Evolutionary conservation across 2,888 invertebrate species (phyloP).

Genomic region (Thecocarcelia acutangulata): DNA sequence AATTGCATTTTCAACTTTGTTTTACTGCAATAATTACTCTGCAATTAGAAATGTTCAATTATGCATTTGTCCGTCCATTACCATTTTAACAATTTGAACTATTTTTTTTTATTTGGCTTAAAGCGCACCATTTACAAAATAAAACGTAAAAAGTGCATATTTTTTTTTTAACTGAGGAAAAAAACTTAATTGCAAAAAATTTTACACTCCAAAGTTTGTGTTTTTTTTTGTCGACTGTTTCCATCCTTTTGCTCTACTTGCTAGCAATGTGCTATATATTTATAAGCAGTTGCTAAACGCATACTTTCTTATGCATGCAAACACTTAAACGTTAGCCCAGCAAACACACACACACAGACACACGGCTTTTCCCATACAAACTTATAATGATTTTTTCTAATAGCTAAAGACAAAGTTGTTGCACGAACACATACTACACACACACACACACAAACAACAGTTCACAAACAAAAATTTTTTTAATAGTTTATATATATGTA

Average conservation of each 20-base stretch:
- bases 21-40: constrained; percentile 67
- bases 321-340: not conserved
- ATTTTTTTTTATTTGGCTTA: not conserved
- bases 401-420: constrained; percentile 65
- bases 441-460: not conserved
- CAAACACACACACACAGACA: constrained; percentile 4
- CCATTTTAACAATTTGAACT: constrained; percentile 41
- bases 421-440: constrained; percentile 42
- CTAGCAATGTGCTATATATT: constrained; percentile 24
- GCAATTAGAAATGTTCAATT: constrained; percentile 70
- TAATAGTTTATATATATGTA: constrained; percentile 34
- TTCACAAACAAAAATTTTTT: not conserved
- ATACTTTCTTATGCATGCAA: not conserved
- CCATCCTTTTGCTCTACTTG: constrained; percentile 43
- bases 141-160: constrained; percentile 9
- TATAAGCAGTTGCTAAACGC: not conserved
- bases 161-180: constrained; percentile 7
- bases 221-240: constrained; percentile 19
- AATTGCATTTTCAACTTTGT: constrained; percentile 33
- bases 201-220: constrained; percentile 59
- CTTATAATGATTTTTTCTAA: constrained; percentile 53
- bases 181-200: constrained; percentile 64
- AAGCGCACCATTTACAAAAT: constrained; percentile 31
- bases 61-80: constrained; percentile 64
- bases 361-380: not conserved